Conservation (phyloP, 1,140 invertebrate species). For the Hesperophylax magnus region DNA sequence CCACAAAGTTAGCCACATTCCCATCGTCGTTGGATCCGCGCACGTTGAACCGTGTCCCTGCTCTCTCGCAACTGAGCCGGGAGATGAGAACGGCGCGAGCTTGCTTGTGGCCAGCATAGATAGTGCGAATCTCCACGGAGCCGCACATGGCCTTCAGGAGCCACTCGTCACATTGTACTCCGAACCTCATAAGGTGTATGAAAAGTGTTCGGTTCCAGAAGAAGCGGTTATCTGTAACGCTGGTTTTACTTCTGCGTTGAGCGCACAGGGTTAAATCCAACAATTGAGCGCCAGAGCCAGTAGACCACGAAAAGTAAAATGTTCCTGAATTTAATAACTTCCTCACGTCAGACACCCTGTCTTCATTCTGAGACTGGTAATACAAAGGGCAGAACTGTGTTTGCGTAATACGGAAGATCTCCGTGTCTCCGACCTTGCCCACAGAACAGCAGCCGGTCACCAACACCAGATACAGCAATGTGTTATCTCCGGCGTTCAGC, state of each 20-base stretch:
- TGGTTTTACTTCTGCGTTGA: slow-evolving; percentile 85
- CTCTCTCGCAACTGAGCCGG: slow-evolving; percentile 95
- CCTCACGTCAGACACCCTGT: slow-evolving; percentile 84
- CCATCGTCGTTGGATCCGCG: slow-evolving; percentile 99
- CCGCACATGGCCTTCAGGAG: slow-evolving; percentile 95
- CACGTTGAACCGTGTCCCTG: slow-evolving; percentile 97
- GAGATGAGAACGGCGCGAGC: slow-evolving; percentile 95
- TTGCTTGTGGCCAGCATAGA: slow-evolving; percentile 94
- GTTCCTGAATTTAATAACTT: slow-evolving; percentile 96
- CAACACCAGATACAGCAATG: slow-evolving; percentile 88
- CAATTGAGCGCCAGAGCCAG: slow-evolving; percentile 60
- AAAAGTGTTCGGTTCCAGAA: slow-evolving; percentile 98
- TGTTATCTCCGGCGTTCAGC: slow-evolving; percentile 87
- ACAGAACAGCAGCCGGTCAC: slow-evolving; percentile 96
- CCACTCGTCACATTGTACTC: slow-evolving; percentile 91
- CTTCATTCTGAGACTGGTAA: slow-evolving; percentile 79
- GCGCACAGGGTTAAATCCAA: slow-evolving; percentile 95
- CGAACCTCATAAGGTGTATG: slow-evolving; percentile 91
- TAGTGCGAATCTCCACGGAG: slow-evolving; percentile 94
- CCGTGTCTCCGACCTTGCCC: slow-evolving; percentile 93
- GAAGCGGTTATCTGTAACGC: slow-evolving; percentile 92
- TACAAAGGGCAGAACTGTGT: slow-evolving; percentile 90
- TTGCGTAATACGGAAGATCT: slow-evolving; percentile 95
- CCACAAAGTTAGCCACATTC: slow-evolving; percentile 99
- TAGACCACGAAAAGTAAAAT: slow-evolving; percentile 92